phyloP scores from a whole-genome alignment of 1,140 invertebrate species.

The Brachionus rotundiformis region DNA sequence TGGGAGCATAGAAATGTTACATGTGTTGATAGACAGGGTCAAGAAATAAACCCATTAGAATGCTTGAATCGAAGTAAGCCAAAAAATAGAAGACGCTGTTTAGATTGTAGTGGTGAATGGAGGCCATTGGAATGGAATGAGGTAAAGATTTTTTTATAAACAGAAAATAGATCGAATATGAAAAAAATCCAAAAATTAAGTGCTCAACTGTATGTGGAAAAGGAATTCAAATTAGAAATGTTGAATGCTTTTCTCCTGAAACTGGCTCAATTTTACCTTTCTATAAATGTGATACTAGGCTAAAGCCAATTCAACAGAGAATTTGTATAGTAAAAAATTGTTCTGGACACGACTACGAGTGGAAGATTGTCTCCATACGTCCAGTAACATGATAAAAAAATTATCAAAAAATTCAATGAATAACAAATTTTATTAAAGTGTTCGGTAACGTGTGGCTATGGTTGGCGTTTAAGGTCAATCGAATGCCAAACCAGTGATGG shows the following conservation, averaged over 20 bases:
- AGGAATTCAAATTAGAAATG: conserved; percentile 2
- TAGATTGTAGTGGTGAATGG: conserved; percentile 43
- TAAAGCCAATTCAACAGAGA: not conserved
- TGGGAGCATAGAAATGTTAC: conserved; percentile 33
- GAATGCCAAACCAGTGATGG: not conserved
- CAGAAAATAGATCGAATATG: not conserved
- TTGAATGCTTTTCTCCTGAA: conserved; percentile 19
- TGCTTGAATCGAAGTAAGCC: conserved; percentile 7
- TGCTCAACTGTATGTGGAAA: conserved; percentile 17
- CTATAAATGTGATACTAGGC: conserved; percentile 3
- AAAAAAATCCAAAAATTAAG: not conserved
- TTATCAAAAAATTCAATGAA: not conserved
- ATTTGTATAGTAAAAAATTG: conserved; percentile 8
- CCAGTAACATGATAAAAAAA: not conserved
- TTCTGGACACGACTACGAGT: not conserved
- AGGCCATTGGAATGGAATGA: not conserved
- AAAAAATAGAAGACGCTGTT: not conserved
- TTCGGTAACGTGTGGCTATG: not conserved
- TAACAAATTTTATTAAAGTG: not conserved
- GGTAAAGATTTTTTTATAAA: conserved; percentile 11
- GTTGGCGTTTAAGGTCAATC: not conserved
- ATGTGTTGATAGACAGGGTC: not conserved
- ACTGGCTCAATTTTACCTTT: not conserved
- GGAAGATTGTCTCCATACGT: not conserved
- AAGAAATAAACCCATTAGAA: conserved; percentile 1